Evolutionary conservation across 2,797 vertebrate species (phyloP).

Genomic region (Danio choprae): DNA sequence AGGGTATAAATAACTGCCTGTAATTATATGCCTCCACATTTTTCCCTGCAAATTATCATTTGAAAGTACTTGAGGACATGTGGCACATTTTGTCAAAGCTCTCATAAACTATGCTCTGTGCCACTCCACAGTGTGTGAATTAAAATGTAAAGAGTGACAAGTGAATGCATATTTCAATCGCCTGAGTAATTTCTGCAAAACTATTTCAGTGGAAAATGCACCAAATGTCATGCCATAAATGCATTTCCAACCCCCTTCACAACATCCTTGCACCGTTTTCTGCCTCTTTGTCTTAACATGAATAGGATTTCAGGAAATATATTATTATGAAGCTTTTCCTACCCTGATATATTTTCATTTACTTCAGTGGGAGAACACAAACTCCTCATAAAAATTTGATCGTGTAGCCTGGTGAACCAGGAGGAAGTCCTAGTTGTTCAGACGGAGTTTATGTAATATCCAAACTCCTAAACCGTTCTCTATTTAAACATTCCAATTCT

Average conservation of each 20-base stretch:
- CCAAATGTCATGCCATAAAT: constrained; percentile 37
- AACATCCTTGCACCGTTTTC: constrained; percentile 44
- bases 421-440: constrained; percentile 16
- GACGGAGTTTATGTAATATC: constrained; percentile 40
- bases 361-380: constrained; percentile 24
- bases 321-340: constrained; percentile 36
- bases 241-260: constrained; percentile 27
- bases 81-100: constrained; percentile 51
- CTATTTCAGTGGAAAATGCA: constrained; percentile 27
- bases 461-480: constrained; percentile 35
- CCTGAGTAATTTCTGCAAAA: constrained; percentile 43
- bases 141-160: constrained; percentile 54
- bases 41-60: constrained; percentile 38
- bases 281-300: constrained; percentile 48
- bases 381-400: constrained; percentile 35
- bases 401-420: constrained; percentile 19
- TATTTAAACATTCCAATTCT: background rate
- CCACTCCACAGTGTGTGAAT: constrained; percentile 45
- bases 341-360: constrained; percentile 33
- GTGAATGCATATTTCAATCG: constrained; percentile 49
- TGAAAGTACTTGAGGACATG: constrained; percentile 57
- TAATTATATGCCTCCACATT: constrained; percentile 45
- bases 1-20: constrained; percentile 51
- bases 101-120: constrained; percentile 38
- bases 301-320: constrained; percentile 51